Conservation (phyloP, 2,113 vertebrate species). For the Chionis minor region DNA sequence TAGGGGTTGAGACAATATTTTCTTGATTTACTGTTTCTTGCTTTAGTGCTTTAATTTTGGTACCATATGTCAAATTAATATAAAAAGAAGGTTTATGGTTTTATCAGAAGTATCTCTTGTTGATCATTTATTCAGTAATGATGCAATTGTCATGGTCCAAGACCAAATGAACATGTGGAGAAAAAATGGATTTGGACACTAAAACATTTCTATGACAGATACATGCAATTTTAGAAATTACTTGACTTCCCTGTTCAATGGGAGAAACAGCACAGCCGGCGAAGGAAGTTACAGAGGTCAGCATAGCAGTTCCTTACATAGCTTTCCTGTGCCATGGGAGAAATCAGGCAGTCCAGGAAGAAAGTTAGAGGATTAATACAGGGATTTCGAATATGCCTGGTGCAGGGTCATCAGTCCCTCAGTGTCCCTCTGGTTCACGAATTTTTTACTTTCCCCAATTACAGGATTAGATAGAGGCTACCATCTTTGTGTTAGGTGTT, state of each 20-base stretch:
- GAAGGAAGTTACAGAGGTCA: background rate
- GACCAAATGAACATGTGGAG: background rate
- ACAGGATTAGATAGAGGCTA: background rate
- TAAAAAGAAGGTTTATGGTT: background rate
- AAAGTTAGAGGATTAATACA: background rate
- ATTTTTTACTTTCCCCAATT: background rate
- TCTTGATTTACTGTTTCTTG: background rate
- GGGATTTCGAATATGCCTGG: background rate
- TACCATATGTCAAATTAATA: background rate
- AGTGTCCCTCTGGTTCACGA: fast-evolving
- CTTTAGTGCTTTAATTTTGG: background rate
- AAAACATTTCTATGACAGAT: background rate
- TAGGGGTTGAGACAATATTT: background rate
- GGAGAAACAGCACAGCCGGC: background rate
- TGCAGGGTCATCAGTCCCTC: background rate
- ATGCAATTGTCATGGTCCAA: background rate
- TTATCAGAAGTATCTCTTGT: background rate
- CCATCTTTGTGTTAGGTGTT: background rate
- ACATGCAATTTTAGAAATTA: background rate
- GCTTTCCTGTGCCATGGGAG: background rate
- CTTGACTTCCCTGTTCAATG: background rate
- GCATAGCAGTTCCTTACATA: background rate
- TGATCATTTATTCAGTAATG: background rate
- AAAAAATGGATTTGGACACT: background rate
- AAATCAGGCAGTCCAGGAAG: background rate